Percentiles rank a stretch among this genome's conserved stretches.
Evolutionary conservation across 37 sponge, comb jelly and placozoan genomes (phyloP).

Genomic region (Petrosia ficiformis): DNA sequence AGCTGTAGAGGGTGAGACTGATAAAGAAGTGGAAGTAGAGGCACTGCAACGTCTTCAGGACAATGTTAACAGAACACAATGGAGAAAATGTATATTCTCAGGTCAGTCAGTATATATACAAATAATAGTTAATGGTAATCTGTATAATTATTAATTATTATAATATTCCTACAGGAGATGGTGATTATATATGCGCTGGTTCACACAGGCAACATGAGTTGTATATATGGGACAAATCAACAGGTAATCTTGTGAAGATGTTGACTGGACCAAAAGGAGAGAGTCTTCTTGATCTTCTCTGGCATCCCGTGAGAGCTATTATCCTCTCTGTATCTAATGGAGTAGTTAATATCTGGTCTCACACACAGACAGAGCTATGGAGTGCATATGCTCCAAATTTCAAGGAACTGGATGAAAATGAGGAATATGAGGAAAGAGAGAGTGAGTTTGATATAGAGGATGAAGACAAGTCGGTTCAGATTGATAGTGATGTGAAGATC

Average conservation of each 20-base stretch:
- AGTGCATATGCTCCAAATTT: constrained; percentile 98
- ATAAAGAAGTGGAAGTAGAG: constrained; percentile 57
- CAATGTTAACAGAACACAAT: constrained; percentile 76
- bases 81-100: background rate
- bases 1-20: constrained; percentile 38
- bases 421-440: constrained; percentile 93
- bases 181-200: constrained; percentile 92
- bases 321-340: constrained; percentile 94
- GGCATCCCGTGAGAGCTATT: constrained; percentile 96
- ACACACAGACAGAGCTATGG: constrained; percentile 91
- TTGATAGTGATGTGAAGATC: background rate
- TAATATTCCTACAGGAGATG: constrained; percentile 94
- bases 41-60: constrained; percentile 93
- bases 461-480: constrained; percentile 56
- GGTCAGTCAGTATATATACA: background rate
- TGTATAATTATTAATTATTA: constrained; percentile 11
- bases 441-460: constrained; percentile 94
- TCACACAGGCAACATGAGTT: constrained; percentile 92
- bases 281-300: constrained; percentile 89
- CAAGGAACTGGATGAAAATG: constrained; percentile 97
- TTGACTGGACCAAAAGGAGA: constrained; percentile 98
- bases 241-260: constrained; percentile 95
- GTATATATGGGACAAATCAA: constrained; percentile 94
- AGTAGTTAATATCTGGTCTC: constrained; percentile 94
- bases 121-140: too few species aligned